Percentiles rank a stretch among this genome's conserved stretches.
Conservation (phyloP, 2,797 vertebrate species). For the Otus scops region DNA sequence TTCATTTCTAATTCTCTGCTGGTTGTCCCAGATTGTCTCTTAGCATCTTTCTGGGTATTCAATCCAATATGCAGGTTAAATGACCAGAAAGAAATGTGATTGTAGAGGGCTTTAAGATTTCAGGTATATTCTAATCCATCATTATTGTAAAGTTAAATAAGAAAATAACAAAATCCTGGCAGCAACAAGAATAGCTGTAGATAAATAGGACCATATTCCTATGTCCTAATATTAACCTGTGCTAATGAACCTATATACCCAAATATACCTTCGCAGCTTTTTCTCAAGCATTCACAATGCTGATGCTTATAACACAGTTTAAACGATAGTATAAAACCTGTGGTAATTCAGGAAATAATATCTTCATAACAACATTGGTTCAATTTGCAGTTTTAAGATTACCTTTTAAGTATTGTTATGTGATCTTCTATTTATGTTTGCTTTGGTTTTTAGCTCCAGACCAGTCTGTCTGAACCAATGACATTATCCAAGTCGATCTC, state of each 20-base stretch:
- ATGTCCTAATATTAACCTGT: not conserved
- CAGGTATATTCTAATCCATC: not conserved
- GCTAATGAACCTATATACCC: not conserved
- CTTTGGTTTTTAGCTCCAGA: slow-evolving; percentile 85
- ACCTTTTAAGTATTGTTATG: not conserved
- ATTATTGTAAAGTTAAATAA: not conserved
- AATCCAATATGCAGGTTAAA: not conserved
- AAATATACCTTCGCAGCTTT: not conserved
- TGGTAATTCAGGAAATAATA: not conserved
- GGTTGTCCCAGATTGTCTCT: not conserved
- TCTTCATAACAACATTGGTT: not conserved
- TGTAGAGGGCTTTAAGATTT: not conserved
- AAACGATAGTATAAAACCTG: not conserved
- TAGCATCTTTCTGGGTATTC: not conserved
- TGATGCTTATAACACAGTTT: not conserved
- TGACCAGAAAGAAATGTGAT: not conserved
- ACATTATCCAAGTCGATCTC: slow-evolving; percentile 94
- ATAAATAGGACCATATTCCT: not conserved
- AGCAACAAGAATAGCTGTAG: not conserved
- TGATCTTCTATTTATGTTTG: not conserved
- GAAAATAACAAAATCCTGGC: not conserved
- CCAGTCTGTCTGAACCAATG: slow-evolving; percentile 85
- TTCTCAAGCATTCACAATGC: not conserved
- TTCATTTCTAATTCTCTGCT: not conserved
- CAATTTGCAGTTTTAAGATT: not conserved